Evolutionary conservation across 2,113 vertebrate genomes (phyloP).

Genomic region (Notarius lentiginosus): DNA sequence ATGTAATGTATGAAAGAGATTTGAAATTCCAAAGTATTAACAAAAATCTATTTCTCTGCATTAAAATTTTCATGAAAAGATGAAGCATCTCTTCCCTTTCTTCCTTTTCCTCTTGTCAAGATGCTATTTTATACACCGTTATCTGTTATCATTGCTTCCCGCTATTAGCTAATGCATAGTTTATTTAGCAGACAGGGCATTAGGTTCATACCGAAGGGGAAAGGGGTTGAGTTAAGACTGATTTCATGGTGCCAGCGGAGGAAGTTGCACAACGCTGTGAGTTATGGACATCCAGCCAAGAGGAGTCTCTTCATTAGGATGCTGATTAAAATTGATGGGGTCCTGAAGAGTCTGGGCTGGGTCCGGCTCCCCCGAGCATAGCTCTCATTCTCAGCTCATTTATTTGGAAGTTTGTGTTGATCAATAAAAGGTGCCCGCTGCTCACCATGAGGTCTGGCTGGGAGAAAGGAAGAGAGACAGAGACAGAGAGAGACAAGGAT

Average conservation of each 20-base stretch:
- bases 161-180: constrained; percentile 71
- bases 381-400: constrained; percentile 79
- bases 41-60: neutral
- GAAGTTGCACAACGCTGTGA: constrained; percentile 71
- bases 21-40: neutral
- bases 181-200: constrained; percentile 76
- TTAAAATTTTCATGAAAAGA: constrained; percentile 4
- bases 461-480: constrained; percentile 32
- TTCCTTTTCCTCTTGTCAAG: constrained; percentile 46
- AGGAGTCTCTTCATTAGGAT: constrained; percentile 81
- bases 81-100: constrained; percentile 32
- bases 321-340: constrained; percentile 82
- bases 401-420: constrained; percentile 81
- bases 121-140: constrained; percentile 63
- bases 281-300: constrained; percentile 79
- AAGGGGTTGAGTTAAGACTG: constrained; percentile 63
- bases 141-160: constrained; percentile 64
- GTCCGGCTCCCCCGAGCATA: constrained; percentile 74
- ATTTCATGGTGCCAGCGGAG: constrained; percentile 75
- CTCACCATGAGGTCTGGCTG: constrained; percentile 73
- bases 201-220: constrained; percentile 64
- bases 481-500: constrained; percentile 56
- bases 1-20: neutral
- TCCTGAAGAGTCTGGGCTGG: constrained; percentile 70
- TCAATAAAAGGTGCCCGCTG: constrained; percentile 80